Conservation (phyloP, 2,888 invertebrate species). For the Amorpha juglandis region DNA sequence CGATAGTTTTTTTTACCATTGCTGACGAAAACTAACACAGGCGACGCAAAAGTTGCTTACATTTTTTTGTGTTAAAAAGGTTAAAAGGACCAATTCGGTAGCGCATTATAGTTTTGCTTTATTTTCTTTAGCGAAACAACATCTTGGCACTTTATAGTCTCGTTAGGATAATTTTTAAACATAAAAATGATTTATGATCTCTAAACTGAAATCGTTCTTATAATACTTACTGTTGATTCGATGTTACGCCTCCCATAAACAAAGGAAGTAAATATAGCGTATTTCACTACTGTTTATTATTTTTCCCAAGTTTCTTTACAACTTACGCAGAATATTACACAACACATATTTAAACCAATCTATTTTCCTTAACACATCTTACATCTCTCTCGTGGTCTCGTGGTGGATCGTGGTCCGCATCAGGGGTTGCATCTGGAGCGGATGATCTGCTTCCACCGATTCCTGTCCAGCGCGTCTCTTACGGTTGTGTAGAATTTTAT, state of each 20-base stretch:
- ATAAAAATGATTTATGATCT: constrained; percentile 63
- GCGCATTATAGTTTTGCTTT: constrained; percentile 67
- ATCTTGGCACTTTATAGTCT: constrained; percentile 63
- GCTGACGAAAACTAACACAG: constrained; percentile 44
- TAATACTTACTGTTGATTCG: background rate
- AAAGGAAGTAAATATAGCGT: no score
- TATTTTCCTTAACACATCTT: no score
- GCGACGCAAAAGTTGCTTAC: constrained; percentile 50
- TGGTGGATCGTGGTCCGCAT: no score
- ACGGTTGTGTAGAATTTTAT: no score
- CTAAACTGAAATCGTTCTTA: constrained; percentile 25
- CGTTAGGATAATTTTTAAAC: constrained; percentile 57
- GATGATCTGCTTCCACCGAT: no score
- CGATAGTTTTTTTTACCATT: constrained; percentile 36
- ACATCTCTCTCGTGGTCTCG: no score
- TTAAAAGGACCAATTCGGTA: constrained; percentile 67
- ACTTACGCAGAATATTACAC: no score
- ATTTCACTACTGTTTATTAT: no score
- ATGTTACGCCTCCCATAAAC: background rate
- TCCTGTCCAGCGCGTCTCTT: no score
- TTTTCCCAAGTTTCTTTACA: no score
- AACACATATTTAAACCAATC: no score
- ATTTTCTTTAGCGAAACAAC: constrained; percentile 60
- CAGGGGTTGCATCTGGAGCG: no score
- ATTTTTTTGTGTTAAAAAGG: constrained; percentile 64